Base-by-base conservation (phyloP, 2,888 invertebrate genomes). In the Xestia rhomboidea region DNA sequence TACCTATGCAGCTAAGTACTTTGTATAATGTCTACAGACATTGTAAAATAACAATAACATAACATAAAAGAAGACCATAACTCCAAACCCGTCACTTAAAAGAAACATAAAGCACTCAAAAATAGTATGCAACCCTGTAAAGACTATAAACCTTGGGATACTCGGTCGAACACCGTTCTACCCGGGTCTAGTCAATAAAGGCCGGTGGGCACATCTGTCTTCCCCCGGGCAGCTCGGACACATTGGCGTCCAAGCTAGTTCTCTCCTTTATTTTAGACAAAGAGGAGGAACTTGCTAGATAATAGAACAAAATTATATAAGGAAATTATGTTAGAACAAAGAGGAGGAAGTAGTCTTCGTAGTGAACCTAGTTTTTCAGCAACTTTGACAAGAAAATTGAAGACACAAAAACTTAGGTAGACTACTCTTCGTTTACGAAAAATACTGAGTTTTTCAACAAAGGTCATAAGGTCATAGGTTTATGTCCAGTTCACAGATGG, bases 121-220 rank as follows among this genome's bases (percentile, higher is more conserved):
- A 24, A 67, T n/a, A 5, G 27, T 4, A 46, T 38, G 7, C 27
- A 67, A 7, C 62, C 18, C 63, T 76, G 73, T 70, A 41, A 60
- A 54, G 38, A 44, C 13, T 57, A 70, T 44, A 70, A 71, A 34
- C 41, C 63, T 51, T 51, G 21, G 3, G 1, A 38, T 44, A 64
- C 46, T 41, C 34, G 44, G 38, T 78, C 63, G 38, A 72, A 76
- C 77, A 77, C 80, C 69, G 68, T 82, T 85, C 73, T 82, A 83
- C 75, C 78, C 79, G 76, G 70, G 64, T 80, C 69, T 79, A 85
- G 84, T 89, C 86, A 88, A 89, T 89, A 89, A 90, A 88, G 79
- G 75, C 70, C 75, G 76, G 69, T 74, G 79, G 87, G 85, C 86
- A 87, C 88, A 91, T 92, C 81, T 82, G 81, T 91, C 91, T 87